A percentile compares a stretch with the other conserved stretches of the same genome.
phyloP scores from a whole-genome alignment of 2,888 invertebrate species.

The Hofmannophila pseudospretella region DNA sequence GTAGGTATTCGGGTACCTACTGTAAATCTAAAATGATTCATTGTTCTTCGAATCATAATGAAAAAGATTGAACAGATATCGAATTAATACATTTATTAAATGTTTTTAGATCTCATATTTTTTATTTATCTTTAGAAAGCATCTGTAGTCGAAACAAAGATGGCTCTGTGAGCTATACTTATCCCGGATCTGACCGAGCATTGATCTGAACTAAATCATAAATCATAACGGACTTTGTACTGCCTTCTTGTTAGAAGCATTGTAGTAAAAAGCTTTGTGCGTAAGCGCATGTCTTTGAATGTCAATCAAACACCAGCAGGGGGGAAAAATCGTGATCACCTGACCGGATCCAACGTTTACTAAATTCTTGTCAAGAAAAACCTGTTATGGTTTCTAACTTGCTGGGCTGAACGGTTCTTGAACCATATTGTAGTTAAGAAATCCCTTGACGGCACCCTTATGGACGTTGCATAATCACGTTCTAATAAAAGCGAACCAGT shows the following conservation, averaged over 20 bases:
- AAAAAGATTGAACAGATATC: conserved; percentile 9
- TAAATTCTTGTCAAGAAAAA: conserved; percentile 21
- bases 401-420: no score
- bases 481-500: no score
- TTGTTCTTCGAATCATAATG: conserved; percentile 3
- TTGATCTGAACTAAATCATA: conserved; percentile 46
- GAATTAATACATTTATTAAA: conserved; percentile 9
- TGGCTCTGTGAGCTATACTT: conserved; percentile 31
- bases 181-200: conserved; percentile 48
- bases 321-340: conserved; percentile 3
- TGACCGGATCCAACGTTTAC: conserved; percentile 4
- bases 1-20: no score
- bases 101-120: conserved; percentile 12
- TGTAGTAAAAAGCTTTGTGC: conserved; percentile 16
- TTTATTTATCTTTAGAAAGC: conserved; percentile 37
- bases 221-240: conserved; percentile 50
- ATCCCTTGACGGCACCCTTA: no score
- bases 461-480: no score
- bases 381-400: conserved; percentile 25
- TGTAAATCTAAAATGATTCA: no score
- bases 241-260: conserved; percentile 21
- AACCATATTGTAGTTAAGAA: no score
- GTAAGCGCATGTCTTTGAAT: conserved; percentile 23
- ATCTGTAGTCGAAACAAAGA: conserved; percentile 44
- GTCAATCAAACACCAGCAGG: conserved; percentile 37